These are phyloP conservation scores for Vulpes vulpes DNA, from an alignment of 2,113 vertebrate genomes.

Conservation along the genomic window DNA sequence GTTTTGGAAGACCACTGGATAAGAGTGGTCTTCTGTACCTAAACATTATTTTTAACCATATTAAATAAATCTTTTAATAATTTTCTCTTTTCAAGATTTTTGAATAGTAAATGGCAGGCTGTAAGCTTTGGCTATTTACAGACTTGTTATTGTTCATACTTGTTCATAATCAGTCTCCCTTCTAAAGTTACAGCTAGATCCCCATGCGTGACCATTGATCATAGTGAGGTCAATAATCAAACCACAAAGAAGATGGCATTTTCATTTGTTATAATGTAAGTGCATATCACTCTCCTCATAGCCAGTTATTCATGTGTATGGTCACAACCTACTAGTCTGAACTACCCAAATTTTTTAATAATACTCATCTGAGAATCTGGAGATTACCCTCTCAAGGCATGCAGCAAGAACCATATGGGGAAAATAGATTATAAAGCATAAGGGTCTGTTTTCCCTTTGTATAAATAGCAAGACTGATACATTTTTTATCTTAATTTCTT, in stretches of 20 bases:
- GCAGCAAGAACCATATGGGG: neutral
- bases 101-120: neutral
- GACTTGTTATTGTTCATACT: neutral
- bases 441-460: neutral
- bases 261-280: neutral
- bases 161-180: neutral
- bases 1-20: neutral
- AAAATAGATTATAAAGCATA: neutral
- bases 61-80: neutral
- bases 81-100: conserved; percentile 16
- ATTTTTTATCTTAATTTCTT: neutral
- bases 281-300: neutral
- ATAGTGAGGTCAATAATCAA: neutral
- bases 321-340: neutral
- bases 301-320: neutral
- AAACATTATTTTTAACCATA: neutral
- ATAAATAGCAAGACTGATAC: neutral
- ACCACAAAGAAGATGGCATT: neutral
- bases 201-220: neutral
- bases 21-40: neutral
- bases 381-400: neutral
- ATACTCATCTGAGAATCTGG: neutral
- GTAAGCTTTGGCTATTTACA: neutral
- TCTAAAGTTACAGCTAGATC: neutral
- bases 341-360: neutral